Evolutionary conservation across 1,140 invertebrate genomes (phyloP).

Genomic region (Drosophila tropicalis): DNA sequence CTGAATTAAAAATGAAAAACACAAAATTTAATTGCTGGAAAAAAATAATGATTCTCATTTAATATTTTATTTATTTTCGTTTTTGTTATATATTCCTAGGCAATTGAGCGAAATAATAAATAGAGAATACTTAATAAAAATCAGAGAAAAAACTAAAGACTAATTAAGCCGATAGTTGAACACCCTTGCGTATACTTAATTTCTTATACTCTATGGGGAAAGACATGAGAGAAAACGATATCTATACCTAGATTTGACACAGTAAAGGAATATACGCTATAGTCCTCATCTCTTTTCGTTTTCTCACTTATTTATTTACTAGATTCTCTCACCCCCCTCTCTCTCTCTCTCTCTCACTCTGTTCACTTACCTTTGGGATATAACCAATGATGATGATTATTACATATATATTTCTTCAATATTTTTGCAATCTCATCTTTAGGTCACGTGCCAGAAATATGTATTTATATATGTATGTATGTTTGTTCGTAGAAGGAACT

Average conservation of each 20-base stretch:
- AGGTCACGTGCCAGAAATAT: slow-evolving; percentile 40
- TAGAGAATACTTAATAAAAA: neutral
- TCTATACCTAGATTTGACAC: no score
- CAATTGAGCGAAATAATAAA: slow-evolving; percentile 12
- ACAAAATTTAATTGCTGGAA: slow-evolving; percentile 18
- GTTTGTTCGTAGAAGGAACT: slow-evolving; percentile 27
- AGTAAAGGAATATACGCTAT: no score
- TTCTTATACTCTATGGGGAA: no score
- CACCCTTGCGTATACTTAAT: no score
- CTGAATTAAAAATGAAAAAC: neutral
- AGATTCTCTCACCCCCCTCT: no score
- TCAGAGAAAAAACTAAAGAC: neutral
- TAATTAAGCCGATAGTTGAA: no score
- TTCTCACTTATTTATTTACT: no score
- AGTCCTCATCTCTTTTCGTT: no score
- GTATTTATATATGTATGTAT: neutral
- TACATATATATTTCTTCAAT: neutral
- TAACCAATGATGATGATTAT: neutral
- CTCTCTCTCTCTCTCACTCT: no score
- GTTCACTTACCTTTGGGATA: no score
- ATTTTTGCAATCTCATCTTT: slow-evolving; percentile 3
- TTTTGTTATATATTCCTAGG: slow-evolving; percentile 3
- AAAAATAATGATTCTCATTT: slow-evolving; percentile 2
- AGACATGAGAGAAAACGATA: no score
- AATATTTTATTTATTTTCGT: neutral